Percentiles rank a stretch among this genome's conserved stretches.
Evolutionary conservation across 2,888 invertebrate species (phyloP).

Genomic region (Xiphydria camelus): DNA sequence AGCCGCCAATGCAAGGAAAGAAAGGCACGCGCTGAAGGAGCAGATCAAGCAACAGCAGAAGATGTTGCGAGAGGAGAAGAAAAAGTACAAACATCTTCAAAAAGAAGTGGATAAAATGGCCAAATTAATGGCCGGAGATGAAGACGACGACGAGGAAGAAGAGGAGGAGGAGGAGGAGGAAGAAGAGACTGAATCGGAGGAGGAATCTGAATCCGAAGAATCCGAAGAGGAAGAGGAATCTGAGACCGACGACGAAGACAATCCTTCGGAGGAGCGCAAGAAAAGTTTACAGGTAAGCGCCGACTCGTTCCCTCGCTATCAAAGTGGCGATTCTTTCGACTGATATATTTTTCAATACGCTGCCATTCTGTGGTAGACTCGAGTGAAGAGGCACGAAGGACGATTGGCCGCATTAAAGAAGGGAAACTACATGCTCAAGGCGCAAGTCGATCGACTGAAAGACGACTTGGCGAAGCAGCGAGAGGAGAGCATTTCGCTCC

Average conservation of each 20-base stretch:
- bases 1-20: constrained; percentile 74
- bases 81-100: constrained; percentile 79
- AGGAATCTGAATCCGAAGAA: constrained; percentile 48
- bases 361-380: constrained; percentile 35
- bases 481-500: constrained; percentile 74
- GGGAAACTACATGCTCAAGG: constrained; percentile 84
- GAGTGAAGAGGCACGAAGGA: constrained; percentile 77
- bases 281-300: constrained; percentile 43
- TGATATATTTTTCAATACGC: too few relatives aligned
- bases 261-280: constrained; percentile 58
- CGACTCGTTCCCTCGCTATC: too few relatives aligned
- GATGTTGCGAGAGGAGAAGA: constrained; percentile 77
- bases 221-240: constrained; percentile 60
- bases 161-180: constrained; percentile 64
- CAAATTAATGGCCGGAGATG: constrained; percentile 79
- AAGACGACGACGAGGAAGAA: constrained; percentile 72
- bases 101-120: constrained; percentile 93
- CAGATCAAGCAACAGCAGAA: constrained; percentile 81
- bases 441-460: constrained; percentile 84
- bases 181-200: constrained; percentile 58
- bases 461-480: constrained; percentile 84
- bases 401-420: constrained; percentile 81
- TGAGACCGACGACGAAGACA: constrained; percentile 70
- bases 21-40: constrained; percentile 76
- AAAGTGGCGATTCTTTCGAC: too few relatives aligned